A percentile compares a stretch with the other conserved stretches of the same genome.
Conservation (phyloP, 2,797 vertebrate species). For the Sebastes trivittatus region DNA sequence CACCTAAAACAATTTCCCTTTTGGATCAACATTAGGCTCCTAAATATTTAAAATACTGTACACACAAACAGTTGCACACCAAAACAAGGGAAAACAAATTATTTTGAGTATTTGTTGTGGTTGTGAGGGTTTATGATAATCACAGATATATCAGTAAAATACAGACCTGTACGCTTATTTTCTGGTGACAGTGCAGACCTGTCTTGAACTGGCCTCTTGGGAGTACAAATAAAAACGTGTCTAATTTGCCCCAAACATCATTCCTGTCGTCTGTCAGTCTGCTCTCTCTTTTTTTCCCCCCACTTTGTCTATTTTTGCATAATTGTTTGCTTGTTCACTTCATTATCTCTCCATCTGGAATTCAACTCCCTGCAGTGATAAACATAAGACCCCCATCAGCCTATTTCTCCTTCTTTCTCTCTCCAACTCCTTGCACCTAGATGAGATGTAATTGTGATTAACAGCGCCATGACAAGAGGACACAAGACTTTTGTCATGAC, state of each 20-base stretch:
- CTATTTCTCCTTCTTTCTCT: constrained; percentile 59
- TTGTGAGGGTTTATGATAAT: neutral
- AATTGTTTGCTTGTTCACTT: constrained; percentile 81
- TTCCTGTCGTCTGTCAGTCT: constrained; percentile 73
- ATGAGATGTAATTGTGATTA: constrained; percentile 76
- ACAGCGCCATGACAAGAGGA: constrained; percentile 70
- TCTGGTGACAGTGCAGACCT: neutral
- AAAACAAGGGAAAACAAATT: neutral
- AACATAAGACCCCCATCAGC: constrained; percentile 76
- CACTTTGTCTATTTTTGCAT: constrained; percentile 78
- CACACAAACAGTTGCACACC: neutral
- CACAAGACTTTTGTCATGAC: constrained; percentile 68
- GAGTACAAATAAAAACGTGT: constrained; percentile 33
- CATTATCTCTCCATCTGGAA: constrained; percentile 82
- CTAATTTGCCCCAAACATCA: constrained; percentile 29
- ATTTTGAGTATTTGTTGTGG: neutral
- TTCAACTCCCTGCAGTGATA: constrained; percentile 79
- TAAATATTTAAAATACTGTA: neutral
- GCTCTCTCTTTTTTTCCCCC: constrained; percentile 38
- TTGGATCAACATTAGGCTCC: neutral
- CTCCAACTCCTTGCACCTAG: constrained; percentile 65
- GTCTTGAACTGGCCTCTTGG: neutral
- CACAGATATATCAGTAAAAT: neutral
- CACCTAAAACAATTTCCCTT: constrained; percentile 74
- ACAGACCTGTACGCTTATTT: neutral